Evolutionary conservation across 2,113 vertebrate genomes (phyloP).

Genomic region (Promerops cafer): DNA sequence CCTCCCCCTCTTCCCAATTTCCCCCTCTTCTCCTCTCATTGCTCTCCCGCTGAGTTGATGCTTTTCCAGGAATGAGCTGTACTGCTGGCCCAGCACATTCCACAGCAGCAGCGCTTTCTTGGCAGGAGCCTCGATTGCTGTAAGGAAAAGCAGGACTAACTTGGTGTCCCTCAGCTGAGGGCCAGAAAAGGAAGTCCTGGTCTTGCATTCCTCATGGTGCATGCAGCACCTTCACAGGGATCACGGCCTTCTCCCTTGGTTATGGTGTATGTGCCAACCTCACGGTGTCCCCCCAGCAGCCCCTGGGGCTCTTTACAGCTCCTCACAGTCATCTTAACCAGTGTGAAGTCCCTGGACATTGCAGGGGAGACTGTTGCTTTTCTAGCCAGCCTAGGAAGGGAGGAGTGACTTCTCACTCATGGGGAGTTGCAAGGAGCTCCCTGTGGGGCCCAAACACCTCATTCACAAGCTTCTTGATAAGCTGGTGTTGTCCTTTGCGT

Average conservation of each 20-base stretch:
- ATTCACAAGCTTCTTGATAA: not conserved
- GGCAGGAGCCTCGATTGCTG: slow-evolving; percentile 31
- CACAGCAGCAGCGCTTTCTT: slow-evolving; percentile 56
- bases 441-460: not conserved
- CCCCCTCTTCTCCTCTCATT: slow-evolving; percentile 31
- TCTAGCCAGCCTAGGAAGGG: not conserved
- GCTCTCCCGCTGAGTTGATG: slow-evolving; percentile 63
- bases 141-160: slow-evolving; percentile 42
- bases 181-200: slow-evolving; percentile 28
- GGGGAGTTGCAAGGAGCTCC: not conserved
- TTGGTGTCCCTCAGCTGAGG: slow-evolving; percentile 17
- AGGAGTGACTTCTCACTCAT: not conserved
- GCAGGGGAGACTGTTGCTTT: not conserved
- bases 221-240: not conserved
- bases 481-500: not conserved
- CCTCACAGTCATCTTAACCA: rapidly evolving
- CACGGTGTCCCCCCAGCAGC: not conserved
- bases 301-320: not conserved
- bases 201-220: not conserved
- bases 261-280: not conserved
- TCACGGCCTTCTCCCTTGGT: not conserved
- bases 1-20: slow-evolving; percentile 11
- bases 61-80: slow-evolving; percentile 69
- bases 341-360: not conserved
- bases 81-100: slow-evolving; percentile 70